Percentiles rank a stretch among this genome's conserved stretches.
phyloP scores from a whole-genome alignment of 2,113 vertebrate species.

The Heloderma charlesbogerti region DNA sequence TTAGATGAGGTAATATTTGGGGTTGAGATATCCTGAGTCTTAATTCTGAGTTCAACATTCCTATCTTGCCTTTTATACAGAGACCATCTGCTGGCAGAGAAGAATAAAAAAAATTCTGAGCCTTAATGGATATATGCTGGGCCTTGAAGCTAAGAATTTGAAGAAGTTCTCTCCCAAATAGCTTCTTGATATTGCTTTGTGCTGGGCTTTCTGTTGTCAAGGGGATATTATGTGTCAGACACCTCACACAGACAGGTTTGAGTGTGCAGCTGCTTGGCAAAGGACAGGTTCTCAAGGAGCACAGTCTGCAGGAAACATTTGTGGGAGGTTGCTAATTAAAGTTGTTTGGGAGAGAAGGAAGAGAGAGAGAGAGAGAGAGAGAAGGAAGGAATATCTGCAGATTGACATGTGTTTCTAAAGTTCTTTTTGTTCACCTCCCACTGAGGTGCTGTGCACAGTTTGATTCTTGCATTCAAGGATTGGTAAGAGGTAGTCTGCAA shows the following conservation, averaged over 20 bases:
- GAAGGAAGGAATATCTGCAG: background rate
- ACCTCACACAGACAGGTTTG: background rate
- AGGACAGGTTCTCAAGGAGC: background rate
- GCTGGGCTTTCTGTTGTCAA: background rate
- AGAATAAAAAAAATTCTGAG: background rate
- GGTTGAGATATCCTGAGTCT: background rate
- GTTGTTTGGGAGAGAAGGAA: background rate
- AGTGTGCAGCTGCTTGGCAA: background rate
- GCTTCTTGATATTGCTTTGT: background rate
- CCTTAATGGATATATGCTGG: accelerated
- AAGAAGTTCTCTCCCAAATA: accelerated
- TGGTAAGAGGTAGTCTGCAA: background rate
- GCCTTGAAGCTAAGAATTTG: accelerated
- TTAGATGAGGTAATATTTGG: background rate
- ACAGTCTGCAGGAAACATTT: background rate
- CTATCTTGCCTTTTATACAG: background rate
- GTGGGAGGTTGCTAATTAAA: background rate
- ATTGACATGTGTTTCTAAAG: background rate
- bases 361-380: background rate
- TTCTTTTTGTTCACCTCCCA: background rate
- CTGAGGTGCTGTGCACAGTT: background rate
- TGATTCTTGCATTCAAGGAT: background rate
- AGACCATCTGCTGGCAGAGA: background rate
- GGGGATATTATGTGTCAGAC: background rate
- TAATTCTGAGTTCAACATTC: background rate